Percentiles rank a stretch among this genome's conserved stretches.
These are phyloP conservation scores for Odocoileus virginianus DNA, from an alignment of 2,113 vertebrate genomes.

Conservation along the genomic window DNA sequence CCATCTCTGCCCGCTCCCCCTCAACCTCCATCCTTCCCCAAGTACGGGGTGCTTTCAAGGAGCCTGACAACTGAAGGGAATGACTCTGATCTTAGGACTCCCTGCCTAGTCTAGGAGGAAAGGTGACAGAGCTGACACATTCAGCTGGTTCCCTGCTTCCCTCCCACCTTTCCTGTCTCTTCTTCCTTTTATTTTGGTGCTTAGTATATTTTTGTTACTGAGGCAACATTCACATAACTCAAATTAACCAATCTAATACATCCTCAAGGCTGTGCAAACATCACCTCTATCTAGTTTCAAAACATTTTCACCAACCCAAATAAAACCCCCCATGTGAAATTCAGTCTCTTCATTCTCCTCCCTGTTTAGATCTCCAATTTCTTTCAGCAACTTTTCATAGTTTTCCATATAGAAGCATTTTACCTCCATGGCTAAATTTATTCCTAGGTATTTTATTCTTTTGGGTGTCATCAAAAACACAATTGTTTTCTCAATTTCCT, in stretches of 20 bases:
- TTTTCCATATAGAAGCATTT: neutral
- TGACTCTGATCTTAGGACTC: neutral
- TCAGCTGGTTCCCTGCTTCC: neutral
- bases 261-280: neutral
- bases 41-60: too few relatives aligned
- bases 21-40: neutral
- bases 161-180: neutral
- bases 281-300: neutral
- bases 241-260: neutral
- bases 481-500: neutral
- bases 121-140: neutral
- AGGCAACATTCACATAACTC: neutral
- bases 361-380: neutral
- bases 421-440: neutral
- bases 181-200: neutral
- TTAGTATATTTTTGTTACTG: neutral
- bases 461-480: neutral
- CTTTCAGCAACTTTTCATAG: neutral
- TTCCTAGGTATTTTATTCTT: neutral
- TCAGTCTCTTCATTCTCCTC: neutral
- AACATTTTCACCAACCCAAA: neutral
- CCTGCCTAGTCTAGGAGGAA: neutral
- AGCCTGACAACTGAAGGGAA: neutral
- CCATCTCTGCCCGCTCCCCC: fast-evolving
- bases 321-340: fast-evolving